These are phyloP conservation scores for Equus przewalskii DNA, from an alignment of 2,113 vertebrate species.

Conservation along the genomic window DNA sequence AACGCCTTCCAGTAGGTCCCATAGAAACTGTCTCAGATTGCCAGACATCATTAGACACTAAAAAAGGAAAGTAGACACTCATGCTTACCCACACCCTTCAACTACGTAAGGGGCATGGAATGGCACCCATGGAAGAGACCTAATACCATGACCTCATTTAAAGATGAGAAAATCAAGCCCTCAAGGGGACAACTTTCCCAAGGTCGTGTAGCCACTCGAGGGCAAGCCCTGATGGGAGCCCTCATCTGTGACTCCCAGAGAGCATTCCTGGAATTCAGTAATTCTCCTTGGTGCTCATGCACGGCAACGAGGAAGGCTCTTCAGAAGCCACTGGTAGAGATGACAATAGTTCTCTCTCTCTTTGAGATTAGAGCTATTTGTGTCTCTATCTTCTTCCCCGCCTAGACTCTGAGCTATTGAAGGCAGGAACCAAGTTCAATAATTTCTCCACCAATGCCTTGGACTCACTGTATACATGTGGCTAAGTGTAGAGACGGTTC, in stretches of 20 bases:
- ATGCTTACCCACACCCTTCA: background rate
- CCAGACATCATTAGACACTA: slow-evolving; percentile 14
- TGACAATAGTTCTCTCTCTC: background rate
- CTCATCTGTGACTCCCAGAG: background rate
- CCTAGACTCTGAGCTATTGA: background rate
- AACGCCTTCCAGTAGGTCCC: background rate
- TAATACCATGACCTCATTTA: slow-evolving; percentile 53
- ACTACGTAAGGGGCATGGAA: background rate
- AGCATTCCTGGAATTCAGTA: background rate
- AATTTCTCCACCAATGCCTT: background rate
- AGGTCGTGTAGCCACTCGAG: background rate
- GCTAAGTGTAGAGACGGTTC: background rate
- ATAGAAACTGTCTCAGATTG: slow-evolving; percentile 36
- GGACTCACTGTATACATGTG: background rate
- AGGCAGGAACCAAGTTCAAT: background rate
- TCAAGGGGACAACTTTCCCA: background rate
- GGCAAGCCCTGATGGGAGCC: background rate
- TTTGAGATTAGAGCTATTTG: background rate
- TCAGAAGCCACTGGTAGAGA: background rate
- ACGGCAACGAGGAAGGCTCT: too few species aligned
- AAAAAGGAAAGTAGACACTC: slow-evolving; percentile 32
- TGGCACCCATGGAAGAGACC: background rate
- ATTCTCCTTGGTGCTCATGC: too few species aligned
- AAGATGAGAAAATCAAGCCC: background rate
- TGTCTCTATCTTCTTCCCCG: background rate